Evolutionary conservation across 2,888 invertebrate genomes (phyloP), one percentile per base, ranked within the genome.

Genomic region (Stenolophus ochropezus): DNA sequence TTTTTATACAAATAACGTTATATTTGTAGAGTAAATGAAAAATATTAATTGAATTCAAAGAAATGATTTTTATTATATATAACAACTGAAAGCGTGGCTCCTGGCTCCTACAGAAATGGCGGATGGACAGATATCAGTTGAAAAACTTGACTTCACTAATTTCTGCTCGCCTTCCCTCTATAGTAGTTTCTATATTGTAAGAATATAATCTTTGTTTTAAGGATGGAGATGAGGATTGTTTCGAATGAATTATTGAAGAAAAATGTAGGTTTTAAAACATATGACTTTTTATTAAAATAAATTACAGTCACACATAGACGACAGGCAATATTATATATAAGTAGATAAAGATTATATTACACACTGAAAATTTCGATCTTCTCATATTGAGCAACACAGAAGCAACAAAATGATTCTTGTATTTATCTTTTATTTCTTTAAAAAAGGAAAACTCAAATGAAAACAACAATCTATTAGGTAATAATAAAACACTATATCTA

Each of bases 231-330:
- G n/a, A n/a, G n/a, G n/a, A n/a, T n/a, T n/a, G n/a, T n/a, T n/a
- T n/a, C n/a, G 6, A 42, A 8, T 42, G 33, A 42, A 11, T 42
- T 42, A 33, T 3, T 11, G 25, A 51, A 65, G 14, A 65, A 56
- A 78, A 23, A 51, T 53, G 49, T 78, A 20, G 25, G 49, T 80
- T 80, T 87, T 85, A 87, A 87, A 88, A 88, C 88, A 88, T 81
- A 81, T 88, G 87, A 88, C 88, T 89, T 89, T 86, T 89, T 89
- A 89, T 90, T 89, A 89, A 90, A 90, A 90, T 89, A 90, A 90
- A 89, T 90, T 90, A 90, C 89, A 89, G 88, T 89, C 89, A 90
- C 89, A 90, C 89, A 89, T 86, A 87, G 87, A 90, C 89, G 89
- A 89, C 88, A 88, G 87, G 86, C 84, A 84, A 81, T 81, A 81